These are phyloP conservation scores for Gnatocerus cornutus DNA, from an alignment of 2,888 invertebrate species.

Conservation along the genomic window DNA sequence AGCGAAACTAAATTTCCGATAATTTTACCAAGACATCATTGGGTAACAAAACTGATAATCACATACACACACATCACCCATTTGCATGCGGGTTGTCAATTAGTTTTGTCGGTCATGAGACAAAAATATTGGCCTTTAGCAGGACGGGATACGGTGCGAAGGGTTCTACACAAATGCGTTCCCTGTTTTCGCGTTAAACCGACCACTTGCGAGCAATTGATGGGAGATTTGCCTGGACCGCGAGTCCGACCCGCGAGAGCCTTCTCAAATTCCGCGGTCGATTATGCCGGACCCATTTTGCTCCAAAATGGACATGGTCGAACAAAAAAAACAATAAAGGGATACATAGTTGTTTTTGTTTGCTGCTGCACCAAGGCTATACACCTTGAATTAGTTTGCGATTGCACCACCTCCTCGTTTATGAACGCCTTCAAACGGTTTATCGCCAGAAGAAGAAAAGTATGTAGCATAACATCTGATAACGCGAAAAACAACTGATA, in stretches of 20 bases:
- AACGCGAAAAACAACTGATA: conserved; percentile 12
- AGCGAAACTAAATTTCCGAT: not conserved
- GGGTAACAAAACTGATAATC: not conserved
- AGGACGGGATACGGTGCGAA: conserved; percentile 12
- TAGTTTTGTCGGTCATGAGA: conserved; percentile 34
- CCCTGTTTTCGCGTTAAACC: not conserved
- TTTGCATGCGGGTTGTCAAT: conserved; percentile 52
- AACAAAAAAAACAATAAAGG: conserved; percentile 2
- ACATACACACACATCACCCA: no score
- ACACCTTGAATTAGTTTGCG: conserved; percentile 15
- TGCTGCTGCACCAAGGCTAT: not conserved
- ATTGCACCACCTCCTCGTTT: conserved; percentile 5
- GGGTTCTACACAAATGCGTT: not conserved
- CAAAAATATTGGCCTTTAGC: conserved; percentile 48
- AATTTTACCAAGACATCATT: no score
- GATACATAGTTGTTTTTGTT: conserved; percentile 10
- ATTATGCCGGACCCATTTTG: conserved; percentile 21
- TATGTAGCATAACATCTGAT: not conserved
- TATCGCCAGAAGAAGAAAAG: not conserved
- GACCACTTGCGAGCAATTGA: conserved; percentile 16
- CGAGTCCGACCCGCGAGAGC: conserved; percentile 12
- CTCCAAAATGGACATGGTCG: not conserved
- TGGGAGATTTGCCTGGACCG: conserved; percentile 16
- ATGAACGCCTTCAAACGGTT: conserved; percentile 13
- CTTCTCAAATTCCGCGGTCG: conserved; percentile 16